Evolutionary conservation across 2,797 vertebrate genomes (phyloP).

Genomic region (Anabacerthia variegaticeps): DNA sequence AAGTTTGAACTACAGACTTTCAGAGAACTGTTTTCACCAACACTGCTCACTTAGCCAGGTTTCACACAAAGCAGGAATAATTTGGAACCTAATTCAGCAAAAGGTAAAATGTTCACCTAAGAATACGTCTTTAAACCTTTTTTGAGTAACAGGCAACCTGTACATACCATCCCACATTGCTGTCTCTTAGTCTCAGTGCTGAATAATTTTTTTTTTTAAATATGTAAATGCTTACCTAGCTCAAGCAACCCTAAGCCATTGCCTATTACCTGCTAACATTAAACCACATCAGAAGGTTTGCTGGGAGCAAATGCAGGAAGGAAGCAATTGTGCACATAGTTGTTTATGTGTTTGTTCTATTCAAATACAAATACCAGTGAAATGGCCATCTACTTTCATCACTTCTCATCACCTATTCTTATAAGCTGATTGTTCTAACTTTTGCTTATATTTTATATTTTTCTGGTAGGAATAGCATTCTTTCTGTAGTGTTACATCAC

Average conservation of each 20-base stretch:
- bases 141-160: neutral
- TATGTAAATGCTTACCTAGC: neutral
- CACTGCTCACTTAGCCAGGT: neutral
- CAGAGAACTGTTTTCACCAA: neutral
- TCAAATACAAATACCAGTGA: neutral
- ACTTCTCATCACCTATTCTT: neutral
- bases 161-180: neutral
- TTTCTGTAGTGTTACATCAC: neutral
- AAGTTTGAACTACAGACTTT: neutral
- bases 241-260: neutral
- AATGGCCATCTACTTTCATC: neutral
- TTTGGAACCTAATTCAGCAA: neutral
- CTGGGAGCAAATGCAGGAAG: neutral
- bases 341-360: neutral
- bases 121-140: neutral
- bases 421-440: neutral
- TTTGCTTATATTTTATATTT: neutral
- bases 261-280: neutral
- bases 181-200: neutral
- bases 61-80: neutral
- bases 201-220: neutral
- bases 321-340: neutral
- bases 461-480: neutral
- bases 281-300: neutral
- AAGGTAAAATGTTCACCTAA: neutral